These are phyloP conservation scores for Cosmia pyralina DNA, from an alignment of 2,888 invertebrate species.

Conservation along the genomic window DNA sequence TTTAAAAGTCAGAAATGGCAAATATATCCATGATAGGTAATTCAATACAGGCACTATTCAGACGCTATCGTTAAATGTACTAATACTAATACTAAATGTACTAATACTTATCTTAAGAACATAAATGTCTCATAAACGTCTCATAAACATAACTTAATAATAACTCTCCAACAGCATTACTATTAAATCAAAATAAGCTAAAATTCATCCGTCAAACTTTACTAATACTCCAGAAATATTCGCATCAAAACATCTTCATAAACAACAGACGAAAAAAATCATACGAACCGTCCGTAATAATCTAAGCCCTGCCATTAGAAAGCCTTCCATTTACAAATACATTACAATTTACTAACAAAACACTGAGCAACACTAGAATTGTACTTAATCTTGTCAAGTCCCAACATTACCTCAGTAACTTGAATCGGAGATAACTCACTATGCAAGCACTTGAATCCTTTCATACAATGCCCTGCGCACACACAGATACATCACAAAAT, in stretches of 20 bases:
- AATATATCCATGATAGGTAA: background rate
- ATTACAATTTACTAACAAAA: slow-evolving; percentile 60
- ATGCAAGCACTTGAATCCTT: slow-evolving; percentile 19
- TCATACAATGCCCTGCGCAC: slow-evolving; percentile 2
- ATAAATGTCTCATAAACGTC: background rate
- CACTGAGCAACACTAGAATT: slow-evolving; percentile 44
- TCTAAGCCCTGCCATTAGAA: slow-evolving; percentile 36
- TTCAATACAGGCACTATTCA: background rate
- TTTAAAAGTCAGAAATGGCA: background rate
- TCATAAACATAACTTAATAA: background rate
- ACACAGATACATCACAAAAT: background rate
- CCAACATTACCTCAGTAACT: slow-evolving; percentile 58
- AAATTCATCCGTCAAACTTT: background rate
- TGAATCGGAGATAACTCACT: slow-evolving; percentile 36
- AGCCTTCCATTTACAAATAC: slow-evolving; percentile 50
- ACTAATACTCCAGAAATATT: background rate
- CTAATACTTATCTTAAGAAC: background rate
- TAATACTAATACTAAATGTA: too few species aligned
- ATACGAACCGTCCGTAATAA: slow-evolving; percentile 9
- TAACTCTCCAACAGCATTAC: background rate
- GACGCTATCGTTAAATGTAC: background rate
- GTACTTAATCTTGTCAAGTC: slow-evolving; percentile 62
- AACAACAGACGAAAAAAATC: slow-evolving; percentile 7
- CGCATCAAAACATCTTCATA: background rate
- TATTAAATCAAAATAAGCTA: background rate